These are phyloP conservation scores for Chymomyza procnemis DNA, from an alignment of 2,888 invertebrate species.

Conservation along the genomic window DNA sequence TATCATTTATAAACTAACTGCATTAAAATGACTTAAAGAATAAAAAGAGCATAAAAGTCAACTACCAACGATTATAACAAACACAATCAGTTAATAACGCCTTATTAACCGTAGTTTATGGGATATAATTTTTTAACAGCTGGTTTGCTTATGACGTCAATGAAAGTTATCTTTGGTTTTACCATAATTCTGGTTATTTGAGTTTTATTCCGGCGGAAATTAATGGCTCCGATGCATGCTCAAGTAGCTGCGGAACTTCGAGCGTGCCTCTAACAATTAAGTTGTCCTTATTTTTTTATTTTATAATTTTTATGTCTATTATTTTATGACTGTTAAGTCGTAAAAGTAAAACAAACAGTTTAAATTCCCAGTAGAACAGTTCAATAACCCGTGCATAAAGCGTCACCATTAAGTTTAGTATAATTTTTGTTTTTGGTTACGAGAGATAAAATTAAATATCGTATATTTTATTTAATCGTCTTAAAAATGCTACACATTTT, in stretches of 20 bases:
- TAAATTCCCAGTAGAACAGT: conserved; percentile 17
- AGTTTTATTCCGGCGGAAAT: neutral
- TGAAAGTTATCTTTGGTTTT: neutral
- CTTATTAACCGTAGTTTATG: no score
- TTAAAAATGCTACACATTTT: conserved; percentile 20
- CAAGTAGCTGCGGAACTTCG: neutral
- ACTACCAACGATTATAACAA: no score
- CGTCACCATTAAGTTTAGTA: conserved; percentile 32
- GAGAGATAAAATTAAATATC: conserved; percentile 37
- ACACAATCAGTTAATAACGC: no score
- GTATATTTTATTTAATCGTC: conserved; percentile 46
- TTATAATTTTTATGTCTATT: neutral
- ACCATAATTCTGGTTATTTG: neutral
- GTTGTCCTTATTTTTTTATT: neutral
- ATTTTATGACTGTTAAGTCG: neutral
- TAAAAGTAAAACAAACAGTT: neutral
- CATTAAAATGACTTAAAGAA: no score
- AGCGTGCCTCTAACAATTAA: neutral
- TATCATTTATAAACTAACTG: no score
- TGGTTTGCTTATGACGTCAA: neutral
- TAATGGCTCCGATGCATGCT: neutral
- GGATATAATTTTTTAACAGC: neutral
- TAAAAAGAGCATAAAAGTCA: no score
- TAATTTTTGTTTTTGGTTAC: conserved; percentile 11
- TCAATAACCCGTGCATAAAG: conserved; percentile 48